Conservation (phyloP, 2,113 vertebrate genomes). For the Sigmodon hispidus region DNA sequence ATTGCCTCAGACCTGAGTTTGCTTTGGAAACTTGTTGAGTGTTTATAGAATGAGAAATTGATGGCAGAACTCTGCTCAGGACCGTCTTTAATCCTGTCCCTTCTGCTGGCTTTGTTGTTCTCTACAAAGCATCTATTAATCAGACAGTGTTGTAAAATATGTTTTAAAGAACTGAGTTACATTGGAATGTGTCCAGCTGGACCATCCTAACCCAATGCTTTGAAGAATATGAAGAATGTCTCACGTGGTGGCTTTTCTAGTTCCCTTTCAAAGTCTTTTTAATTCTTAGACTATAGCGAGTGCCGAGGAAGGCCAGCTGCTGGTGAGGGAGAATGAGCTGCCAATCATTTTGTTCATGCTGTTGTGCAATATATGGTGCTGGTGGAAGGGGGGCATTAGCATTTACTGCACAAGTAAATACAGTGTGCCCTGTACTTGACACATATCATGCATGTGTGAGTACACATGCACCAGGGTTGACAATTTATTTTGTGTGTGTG, state of each 20-base stretch:
- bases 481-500: not conserved
- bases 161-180: not conserved
- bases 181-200: not conserved
- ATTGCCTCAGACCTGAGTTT: not conserved
- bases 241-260: not conserved
- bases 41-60: not conserved
- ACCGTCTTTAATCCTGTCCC: not conserved
- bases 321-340: not conserved
- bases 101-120: not conserved
- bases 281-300: not conserved
- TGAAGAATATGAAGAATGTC: not conserved
- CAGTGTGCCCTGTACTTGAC: not conserved
- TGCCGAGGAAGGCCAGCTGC: not conserved
- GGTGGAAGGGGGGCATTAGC: not conserved
- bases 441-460: not conserved
- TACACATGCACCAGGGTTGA: not conserved
- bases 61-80: not conserved
- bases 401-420: not conserved
- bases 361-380: not conserved
- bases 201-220: not conserved
- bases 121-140: not conserved
- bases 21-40: not conserved
- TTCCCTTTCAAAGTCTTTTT: not conserved
- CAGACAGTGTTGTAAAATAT: not conserved
- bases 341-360: not conserved